A percentile compares a stretch with the other conserved stretches of the same genome.
phyloP scores from a whole-genome alignment of 2,113 vertebrate species.

The Microcebus griseorufus region DNA sequence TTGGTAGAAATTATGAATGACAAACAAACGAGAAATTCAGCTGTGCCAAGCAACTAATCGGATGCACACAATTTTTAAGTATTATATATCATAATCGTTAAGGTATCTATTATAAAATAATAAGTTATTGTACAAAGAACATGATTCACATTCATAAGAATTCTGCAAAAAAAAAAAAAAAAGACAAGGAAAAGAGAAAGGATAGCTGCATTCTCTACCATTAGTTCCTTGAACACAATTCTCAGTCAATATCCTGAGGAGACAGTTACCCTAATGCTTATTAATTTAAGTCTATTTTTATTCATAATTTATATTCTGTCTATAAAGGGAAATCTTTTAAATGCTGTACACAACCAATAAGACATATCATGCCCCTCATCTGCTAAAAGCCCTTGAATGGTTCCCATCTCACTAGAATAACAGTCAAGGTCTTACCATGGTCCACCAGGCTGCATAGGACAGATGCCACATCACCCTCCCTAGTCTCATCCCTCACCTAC shows the following conservation, averaged over 20 bases:
- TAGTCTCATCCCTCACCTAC: background rate
- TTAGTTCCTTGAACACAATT: background rate
- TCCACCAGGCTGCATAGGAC: background rate
- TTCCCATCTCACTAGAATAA: background rate
- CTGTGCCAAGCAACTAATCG: background rate
- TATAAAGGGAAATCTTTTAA: background rate
- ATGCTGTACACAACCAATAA: background rate
- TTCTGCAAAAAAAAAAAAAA: background rate
- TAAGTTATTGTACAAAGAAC: background rate
- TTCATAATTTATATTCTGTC: background rate
- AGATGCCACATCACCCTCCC: background rate
- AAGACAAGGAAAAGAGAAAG: background rate
- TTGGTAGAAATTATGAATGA: background rate
- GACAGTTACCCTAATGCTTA: background rate
- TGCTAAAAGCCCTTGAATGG: background rate
- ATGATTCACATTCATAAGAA: background rate
- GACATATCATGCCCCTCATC: fast-evolving
- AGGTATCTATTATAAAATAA: background rate
- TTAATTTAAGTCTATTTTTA: background rate
- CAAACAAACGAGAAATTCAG: slow-evolving; percentile 36
- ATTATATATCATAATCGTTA: slow-evolving; percentile 7
- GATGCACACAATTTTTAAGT: background rate
- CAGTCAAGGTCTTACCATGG: fast-evolving
- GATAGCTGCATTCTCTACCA: background rate
- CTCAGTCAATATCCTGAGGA: background rate